Conservation (phyloP, 2,888 invertebrate species). For the Drosophila robusta region DNA sequence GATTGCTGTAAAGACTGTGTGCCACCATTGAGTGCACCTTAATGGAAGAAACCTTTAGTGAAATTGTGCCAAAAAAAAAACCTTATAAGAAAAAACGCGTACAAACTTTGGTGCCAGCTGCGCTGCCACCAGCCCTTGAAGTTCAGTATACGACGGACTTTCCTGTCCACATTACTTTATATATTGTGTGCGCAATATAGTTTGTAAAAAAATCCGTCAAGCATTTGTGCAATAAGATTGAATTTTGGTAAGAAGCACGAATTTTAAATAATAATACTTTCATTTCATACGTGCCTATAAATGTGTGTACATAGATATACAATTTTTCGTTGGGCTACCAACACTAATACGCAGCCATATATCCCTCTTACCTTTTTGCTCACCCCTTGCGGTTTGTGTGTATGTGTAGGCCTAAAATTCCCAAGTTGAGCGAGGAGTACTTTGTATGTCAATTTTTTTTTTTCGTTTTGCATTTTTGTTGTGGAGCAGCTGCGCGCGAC, state of each 20-base stretch:
- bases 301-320: not conserved
- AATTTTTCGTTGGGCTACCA: slow-evolving; percentile 12
- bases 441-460: slow-evolving; percentile 55
- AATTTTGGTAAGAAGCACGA: slow-evolving; percentile 35
- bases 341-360: slow-evolving; percentile 14
- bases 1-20: slow-evolving; percentile 32
- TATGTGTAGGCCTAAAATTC: slow-evolving; percentile 39
- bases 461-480: slow-evolving; percentile 56
- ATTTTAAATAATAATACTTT: not conserved
- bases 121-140: slow-evolving; percentile 51
- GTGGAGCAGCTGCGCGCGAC: slow-evolving; percentile 69
- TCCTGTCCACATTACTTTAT: slow-evolving; percentile 21
- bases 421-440: slow-evolving; percentile 48
- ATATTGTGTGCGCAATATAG: slow-evolving; percentile 21
- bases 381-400: slow-evolving; percentile 20
- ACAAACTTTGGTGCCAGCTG: slow-evolving; percentile 61
- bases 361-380: slow-evolving; percentile 20
- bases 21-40: slow-evolving; percentile 29
- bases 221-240: slow-evolving; percentile 5
- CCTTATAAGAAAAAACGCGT: slow-evolving; percentile 38
- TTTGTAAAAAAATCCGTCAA: slow-evolving; percentile 16
- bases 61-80: slow-evolving; percentile 43
- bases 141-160: slow-evolving; percentile 33
- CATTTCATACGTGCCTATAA: slow-evolving; percentile 3
- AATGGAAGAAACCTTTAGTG: slow-evolving; percentile 42